Evolutionary conservation across 2,888 invertebrate genomes (phyloP).

Genomic region (Ectemnius continuus): DNA sequence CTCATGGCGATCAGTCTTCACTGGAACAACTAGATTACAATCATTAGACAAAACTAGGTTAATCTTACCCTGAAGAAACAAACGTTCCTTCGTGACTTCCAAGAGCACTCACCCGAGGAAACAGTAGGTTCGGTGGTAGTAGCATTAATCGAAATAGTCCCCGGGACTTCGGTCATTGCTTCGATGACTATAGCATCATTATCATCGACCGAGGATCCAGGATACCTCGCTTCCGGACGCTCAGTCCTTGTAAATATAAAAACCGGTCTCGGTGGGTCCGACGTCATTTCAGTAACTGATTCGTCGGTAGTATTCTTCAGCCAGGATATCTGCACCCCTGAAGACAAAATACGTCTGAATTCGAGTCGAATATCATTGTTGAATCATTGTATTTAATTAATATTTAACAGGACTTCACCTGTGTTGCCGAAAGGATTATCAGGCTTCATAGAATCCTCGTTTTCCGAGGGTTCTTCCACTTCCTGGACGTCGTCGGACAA

Average conservation of each 20-base stretch:
- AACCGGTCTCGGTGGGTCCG: neutral
- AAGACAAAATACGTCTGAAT: neutral
- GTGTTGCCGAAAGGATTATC: slow-evolving; percentile 6
- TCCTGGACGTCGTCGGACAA: neutral
- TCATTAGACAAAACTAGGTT: neutral
- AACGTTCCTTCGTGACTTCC: neutral
- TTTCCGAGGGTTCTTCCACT: neutral
- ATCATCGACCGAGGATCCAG: slow-evolving; percentile 53
- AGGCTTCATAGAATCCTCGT: neutral
- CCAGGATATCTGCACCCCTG: slow-evolving; percentile 74
- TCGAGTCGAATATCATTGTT: no score
- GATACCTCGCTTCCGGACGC: slow-evolving; percentile 59
- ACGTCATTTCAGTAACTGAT: neutral
- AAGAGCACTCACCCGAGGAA: neutral
- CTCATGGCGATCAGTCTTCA: slow-evolving; percentile 74
- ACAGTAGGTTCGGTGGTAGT: neutral
- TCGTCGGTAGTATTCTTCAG: slow-evolving; percentile 69
- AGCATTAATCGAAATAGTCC: slow-evolving; percentile 26
- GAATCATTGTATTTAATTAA: neutral
- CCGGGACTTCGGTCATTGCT: slow-evolving; percentile 65
- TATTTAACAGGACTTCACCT: slow-evolving; percentile 10
- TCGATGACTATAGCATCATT: slow-evolving; percentile 72
- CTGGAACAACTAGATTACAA: slow-evolving; percentile 40
- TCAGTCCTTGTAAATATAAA: slow-evolving; percentile 55
- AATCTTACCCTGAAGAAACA: neutral